Conservation (phyloP, 2,888 invertebrate genomes). For the Apotomis betuletana region DNA sequence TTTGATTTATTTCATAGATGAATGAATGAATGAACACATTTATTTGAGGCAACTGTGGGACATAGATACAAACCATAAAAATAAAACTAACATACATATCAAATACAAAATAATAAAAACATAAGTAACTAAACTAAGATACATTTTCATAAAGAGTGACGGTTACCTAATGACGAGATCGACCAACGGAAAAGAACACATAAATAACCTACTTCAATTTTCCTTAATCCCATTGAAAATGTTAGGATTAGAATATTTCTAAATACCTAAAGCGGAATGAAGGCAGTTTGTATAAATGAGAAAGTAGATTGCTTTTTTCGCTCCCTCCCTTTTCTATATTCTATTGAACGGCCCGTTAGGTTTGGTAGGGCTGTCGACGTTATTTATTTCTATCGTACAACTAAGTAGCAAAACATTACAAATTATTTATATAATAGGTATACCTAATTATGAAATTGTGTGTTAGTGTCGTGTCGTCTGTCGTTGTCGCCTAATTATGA, state of each 20-base stretch:
- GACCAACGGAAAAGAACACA: background rate
- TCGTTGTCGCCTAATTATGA: too few species aligned
- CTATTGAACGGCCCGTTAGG: constrained; percentile 55
- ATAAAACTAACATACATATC: too few species aligned
- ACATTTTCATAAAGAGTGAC: too few species aligned
- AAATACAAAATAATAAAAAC: too few species aligned
- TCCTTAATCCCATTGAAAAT: constrained; percentile 19
- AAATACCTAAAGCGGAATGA: constrained; percentile 41
- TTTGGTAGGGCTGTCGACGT: constrained; percentile 49
- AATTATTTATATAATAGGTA: too few species aligned
- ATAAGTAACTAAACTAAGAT: too few species aligned
- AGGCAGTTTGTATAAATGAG: constrained; percentile 53
- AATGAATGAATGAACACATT: too few species aligned
- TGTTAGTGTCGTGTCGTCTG: too few species aligned
- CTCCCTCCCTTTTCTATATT: constrained; percentile 52
- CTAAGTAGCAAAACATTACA: background rate
- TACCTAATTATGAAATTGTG: background rate
- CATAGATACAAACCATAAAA: too few species aligned
- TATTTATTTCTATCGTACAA: background rate
- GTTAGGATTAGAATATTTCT: constrained; percentile 35
- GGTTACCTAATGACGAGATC: background rate
- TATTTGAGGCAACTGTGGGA: too few species aligned
- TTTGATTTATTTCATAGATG: too few species aligned
- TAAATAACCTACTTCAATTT: constrained; percentile 9
- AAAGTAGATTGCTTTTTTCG: constrained; percentile 57